Evolutionary conservation across 2,888 invertebrate species (phyloP).

Genomic region (Polydesmus complanatus): DNA sequence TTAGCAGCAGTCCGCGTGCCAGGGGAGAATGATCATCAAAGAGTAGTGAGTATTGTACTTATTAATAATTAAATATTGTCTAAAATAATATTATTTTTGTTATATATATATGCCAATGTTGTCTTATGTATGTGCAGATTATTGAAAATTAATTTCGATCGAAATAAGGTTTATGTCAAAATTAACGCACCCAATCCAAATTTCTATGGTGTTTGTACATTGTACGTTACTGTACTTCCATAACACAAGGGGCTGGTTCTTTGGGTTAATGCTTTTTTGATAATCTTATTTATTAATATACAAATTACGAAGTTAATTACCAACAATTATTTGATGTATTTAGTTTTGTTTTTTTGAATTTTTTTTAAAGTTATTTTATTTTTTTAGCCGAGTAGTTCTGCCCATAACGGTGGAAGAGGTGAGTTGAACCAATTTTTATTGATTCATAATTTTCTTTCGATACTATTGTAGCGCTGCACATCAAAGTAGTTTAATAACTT

Average conservation of each 20-base stretch:
- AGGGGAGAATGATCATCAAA: conserved; percentile 47
- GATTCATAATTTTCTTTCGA: neutral
- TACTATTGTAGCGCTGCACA: no score
- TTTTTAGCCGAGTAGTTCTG: conserved; percentile 79
- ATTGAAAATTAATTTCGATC: neutral
- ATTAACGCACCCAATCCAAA: neutral
- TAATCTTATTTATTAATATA: no score
- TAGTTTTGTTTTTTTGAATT: no score
- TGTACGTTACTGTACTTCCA: neutral
- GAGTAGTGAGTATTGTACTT: conserved; percentile 47
- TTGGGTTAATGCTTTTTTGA: no score
- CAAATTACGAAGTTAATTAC: no score
- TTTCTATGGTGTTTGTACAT: neutral
- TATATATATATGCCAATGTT: neutral
- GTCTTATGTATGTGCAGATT: conserved; percentile 2
- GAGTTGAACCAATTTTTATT: conserved; percentile 33
- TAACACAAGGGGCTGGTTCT: neutral
- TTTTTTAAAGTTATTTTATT: conserved; percentile 39
- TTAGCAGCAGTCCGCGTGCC: conserved; percentile 12
- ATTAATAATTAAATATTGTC: neutral
- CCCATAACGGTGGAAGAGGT: conserved; percentile 96
- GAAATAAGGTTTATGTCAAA: neutral
- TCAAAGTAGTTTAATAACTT: no score
- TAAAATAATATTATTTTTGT: neutral
- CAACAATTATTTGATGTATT: no score